These are phyloP conservation scores for Himalopsyche kuldschensis DNA, from an alignment of 2,888 invertebrate genomes.

Conservation along the genomic window DNA sequence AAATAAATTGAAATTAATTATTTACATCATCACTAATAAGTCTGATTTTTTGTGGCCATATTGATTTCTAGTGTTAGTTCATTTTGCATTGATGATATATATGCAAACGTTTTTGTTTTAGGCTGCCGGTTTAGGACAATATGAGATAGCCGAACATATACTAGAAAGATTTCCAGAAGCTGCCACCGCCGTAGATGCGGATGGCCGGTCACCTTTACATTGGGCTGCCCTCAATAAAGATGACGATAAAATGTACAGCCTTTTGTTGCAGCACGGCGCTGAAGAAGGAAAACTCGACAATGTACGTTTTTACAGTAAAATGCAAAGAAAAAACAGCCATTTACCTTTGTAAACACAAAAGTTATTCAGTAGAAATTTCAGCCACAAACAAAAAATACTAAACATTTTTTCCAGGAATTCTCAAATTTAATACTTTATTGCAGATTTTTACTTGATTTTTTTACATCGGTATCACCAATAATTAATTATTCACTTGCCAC, in stretches of 20 bases:
- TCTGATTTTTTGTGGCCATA: neutral
- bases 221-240: slow-evolving; percentile 83
- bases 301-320: slow-evolving; percentile 58
- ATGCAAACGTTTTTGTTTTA: slow-evolving; percentile 44
- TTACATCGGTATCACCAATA: too few relatives aligned
- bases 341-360: too few relatives aligned
- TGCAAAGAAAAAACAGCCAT: too few relatives aligned
- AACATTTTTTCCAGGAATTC: too few relatives aligned
- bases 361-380: too few relatives aligned
- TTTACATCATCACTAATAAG: neutral
- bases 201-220: slow-evolving; percentile 85
- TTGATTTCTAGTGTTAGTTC: neutral
- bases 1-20: too few relatives aligned
- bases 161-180: slow-evolving; percentile 69
- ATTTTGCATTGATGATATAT: too few relatives aligned
- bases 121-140: slow-evolving; percentile 82
- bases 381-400: too few relatives aligned
- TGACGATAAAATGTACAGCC: slow-evolving; percentile 74
- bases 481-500: too few relatives aligned
- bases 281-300: slow-evolving; percentile 82
- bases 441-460: too few relatives aligned
- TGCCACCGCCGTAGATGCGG: slow-evolving; percentile 72
- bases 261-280: slow-evolving; percentile 78
- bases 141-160: slow-evolving; percentile 74
- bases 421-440: too few relatives aligned